These are phyloP conservation scores for Pterocles orientalis DNA, from an alignment of 2,113 vertebrate species.

Conservation along the genomic window DNA sequence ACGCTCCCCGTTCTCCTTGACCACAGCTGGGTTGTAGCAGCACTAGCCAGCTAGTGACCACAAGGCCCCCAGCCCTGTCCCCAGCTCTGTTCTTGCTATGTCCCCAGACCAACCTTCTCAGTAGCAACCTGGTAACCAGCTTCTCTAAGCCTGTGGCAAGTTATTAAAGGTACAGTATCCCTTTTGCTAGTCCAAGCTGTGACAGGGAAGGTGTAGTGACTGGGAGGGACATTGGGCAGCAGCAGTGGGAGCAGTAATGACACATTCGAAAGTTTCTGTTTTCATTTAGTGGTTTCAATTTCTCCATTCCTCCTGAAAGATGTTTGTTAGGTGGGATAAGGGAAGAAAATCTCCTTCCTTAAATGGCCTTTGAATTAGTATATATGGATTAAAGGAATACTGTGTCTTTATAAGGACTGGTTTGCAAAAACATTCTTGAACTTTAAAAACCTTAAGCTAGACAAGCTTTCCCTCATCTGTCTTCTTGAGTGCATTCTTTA, in stretches of 20 bases:
- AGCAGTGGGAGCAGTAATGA: neutral
- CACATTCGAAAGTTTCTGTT: neutral
- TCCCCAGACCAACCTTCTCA: neutral
- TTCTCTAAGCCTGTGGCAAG: conserved; percentile 55
- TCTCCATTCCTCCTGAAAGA: neutral
- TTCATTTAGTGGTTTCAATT: conserved; percentile 12
- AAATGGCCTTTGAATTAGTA: neutral
- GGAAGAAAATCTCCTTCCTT: neutral
- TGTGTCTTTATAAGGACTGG: conserved; percentile 72
- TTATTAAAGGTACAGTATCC: conserved; percentile 75
- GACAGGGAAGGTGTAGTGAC: neutral
- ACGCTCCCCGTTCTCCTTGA: conserved; percentile 36
- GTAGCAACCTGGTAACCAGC: conserved; percentile 36
- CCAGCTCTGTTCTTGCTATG: conserved; percentile 23
- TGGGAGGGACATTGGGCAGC: conserved; percentile 5
- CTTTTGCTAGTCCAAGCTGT: conserved; percentile 55
- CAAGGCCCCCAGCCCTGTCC: neutral
- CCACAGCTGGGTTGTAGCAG: conserved; percentile 73
- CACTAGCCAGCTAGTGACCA: conserved; percentile 36
- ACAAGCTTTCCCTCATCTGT: conserved; percentile 49
- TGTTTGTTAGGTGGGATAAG: neutral
- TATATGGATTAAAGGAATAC: conserved; percentile 69
- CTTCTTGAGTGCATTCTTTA: conserved; percentile 67
- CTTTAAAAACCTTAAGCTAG: conserved; percentile 31
- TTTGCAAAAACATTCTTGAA: conserved; percentile 39